Base-by-base conservation (phyloP, 2,888 invertebrate genomes). In the Drosophila birchii region DNA sequence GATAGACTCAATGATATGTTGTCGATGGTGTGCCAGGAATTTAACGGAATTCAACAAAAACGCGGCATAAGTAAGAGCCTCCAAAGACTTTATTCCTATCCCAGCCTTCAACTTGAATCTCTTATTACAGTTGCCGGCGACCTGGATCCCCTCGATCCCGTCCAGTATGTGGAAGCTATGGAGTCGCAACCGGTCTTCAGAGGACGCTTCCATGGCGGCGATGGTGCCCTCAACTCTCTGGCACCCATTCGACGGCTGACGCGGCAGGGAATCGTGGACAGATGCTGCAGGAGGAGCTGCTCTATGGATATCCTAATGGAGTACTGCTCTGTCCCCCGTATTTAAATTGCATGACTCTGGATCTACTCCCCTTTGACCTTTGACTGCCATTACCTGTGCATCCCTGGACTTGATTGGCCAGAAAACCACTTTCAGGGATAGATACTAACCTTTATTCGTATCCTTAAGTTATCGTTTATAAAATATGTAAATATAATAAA, bases 221-320 rank as follows among this genome's bases (percentile, higher is more conserved):
- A 53, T 16, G 51, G 36, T 23, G 16, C 36, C 23, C 36, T 53
- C 3, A 53, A 53, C 51, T 53, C 51, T 1, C 36, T 53, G 34
- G 9, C 51, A 6, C 20, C 51, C 16, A 20, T 23, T 16, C 51
- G 51, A 16, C 51, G 51, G 51, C 34, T 20, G 36, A 38, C 34
- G 23, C 34, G 51, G 11, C 36, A 38, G 20, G 51, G 51, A 11
- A 53, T 53, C 11, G 51, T 53, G 9, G 51, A 53, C 51, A 53
- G 51, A 16, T 53, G 51, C 51, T 53, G 51, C 36, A 53, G 20
- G 51, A 16, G 16, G 20, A 20, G 20, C 51, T 53, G 51, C 36
- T 16, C 20, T 9, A 20, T 36, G 5, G 51, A 36, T 0, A 11
- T 53, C 20, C 51, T 53, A 0, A 36, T 36, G 51, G 51, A 53